These are phyloP conservation scores for Xyrichtys novacula DNA, from an alignment of 2,797 vertebrate species.

Conservation along the genomic window DNA sequence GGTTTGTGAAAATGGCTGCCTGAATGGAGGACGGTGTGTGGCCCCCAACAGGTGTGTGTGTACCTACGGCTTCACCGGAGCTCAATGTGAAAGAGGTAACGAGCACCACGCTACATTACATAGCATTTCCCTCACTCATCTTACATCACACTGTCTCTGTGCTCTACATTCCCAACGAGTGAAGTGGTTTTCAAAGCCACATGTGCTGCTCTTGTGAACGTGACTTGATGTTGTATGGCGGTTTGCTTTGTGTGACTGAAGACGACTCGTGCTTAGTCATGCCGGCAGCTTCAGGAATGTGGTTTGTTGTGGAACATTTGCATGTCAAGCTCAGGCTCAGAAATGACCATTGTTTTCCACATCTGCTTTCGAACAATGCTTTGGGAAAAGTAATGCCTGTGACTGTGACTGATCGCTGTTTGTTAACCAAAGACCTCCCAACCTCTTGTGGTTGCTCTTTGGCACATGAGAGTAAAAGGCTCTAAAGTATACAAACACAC, in stretches of 20 bases:
- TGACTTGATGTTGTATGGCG: constrained; percentile 50
- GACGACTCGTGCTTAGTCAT: constrained; percentile 66
- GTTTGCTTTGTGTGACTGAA: constrained; percentile 46
- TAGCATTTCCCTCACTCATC: constrained; percentile 27
- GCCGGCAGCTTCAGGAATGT: constrained; percentile 55
- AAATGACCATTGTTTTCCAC: constrained; percentile 78
- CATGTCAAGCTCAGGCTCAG: constrained; percentile 61
- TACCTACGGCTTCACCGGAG: constrained; percentile 96
- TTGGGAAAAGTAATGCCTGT: constrained; percentile 68
- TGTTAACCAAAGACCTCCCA: constrained; percentile 74
- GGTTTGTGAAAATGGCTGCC: constrained; percentile 96
- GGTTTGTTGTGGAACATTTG: constrained; percentile 75
- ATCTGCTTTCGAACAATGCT: constrained; percentile 71
- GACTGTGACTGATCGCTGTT: constrained; percentile 69
- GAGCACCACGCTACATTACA: constrained; percentile 3
- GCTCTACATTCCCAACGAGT: constrained; percentile 37
- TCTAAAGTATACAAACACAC: constrained; percentile 72
- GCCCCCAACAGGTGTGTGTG: constrained; percentile 97
- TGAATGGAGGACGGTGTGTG: constrained; percentile 96
- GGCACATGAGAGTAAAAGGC: constrained; percentile 59
- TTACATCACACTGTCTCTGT: constrained; percentile 41
- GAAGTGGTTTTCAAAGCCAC: constrained; percentile 39
- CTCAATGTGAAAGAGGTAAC: constrained; percentile 98
- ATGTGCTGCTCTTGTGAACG: constrained; percentile 47
- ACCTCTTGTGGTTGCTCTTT: constrained; percentile 72